Percentiles rank a stretch among this genome's conserved stretches.
Evolutionary conservation across 2,888 invertebrate genomes (phyloP).

Genomic region (Trachelus stipa): DNA sequence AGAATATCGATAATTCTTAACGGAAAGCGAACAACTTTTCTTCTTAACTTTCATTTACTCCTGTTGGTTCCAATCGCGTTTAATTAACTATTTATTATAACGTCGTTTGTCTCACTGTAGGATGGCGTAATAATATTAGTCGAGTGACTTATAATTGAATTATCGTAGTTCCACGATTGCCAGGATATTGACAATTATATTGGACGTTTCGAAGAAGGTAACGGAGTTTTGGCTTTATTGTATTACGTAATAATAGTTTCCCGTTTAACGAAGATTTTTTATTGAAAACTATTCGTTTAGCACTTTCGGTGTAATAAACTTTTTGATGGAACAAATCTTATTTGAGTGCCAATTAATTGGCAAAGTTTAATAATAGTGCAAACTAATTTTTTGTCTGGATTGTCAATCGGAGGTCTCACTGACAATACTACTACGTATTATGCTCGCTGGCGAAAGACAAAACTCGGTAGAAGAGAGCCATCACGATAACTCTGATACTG

Average conservation of each 20-base stretch:
- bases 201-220: not conserved
- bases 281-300: not conserved
- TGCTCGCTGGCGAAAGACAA: not conserved
- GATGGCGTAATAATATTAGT: not conserved
- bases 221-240: not conserved
- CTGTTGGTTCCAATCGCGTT: not conserved
- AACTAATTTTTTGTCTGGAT: not conserved
- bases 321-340: not conserved
- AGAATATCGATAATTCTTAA: not conserved
- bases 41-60: not conserved
- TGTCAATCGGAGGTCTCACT: not conserved
- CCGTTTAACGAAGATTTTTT: not conserved
- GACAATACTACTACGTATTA: not conserved
- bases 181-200: not conserved
- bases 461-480: constrained; percentile 13
- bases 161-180: not conserved
- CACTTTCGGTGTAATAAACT: not conserved
- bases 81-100: not conserved
- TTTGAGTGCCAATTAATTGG: not conserved
- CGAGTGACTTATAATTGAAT: not conserved
- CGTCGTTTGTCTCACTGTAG: not conserved
- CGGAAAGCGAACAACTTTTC: not conserved
- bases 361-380: not conserved
- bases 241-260: not conserved
- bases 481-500: constrained; percentile 32